Base-by-base conservation (phyloP, 2,888 invertebrate genomes). In the Melikaiella ostensackeni region DNA sequence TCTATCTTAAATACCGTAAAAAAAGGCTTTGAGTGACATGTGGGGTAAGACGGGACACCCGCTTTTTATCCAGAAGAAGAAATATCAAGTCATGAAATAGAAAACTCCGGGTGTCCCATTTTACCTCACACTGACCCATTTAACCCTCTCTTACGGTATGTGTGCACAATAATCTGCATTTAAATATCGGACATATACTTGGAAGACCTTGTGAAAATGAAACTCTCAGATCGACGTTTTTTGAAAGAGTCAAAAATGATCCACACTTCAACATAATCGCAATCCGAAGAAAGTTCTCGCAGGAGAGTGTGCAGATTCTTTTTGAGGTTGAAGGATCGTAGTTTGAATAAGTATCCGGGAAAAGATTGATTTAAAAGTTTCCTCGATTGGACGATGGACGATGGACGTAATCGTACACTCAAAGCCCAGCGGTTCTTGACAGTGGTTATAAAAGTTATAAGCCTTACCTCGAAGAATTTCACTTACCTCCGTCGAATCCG, bases 401-500 rank as follows among this genome's bases (percentile, higher is more conserved):
- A n/a, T n/a, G n/a, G n/a, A n/a, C 4, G 4, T 78, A 79, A 79
- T 79, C 78, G 70, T 75, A 30, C 75, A 16, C 46, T 16, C 9
- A 27, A 21, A 11, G 8, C 63, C 24, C 75, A 42, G 57, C 74
- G 76, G 35, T 66, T 46, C 62, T 57, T 66, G 8, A 7, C 64
- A 66, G 61, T 61, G 64, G 27, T 79, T 77, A 46, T 82, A 80
- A 81, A 79, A 80, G 78, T 77, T 46, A 59, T 74, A 62, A 59
- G 24, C 21, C 63, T 5, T 30, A 63, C 50, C 35, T 62, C 61
- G 66, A 62, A 75, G 82, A 79, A 84, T 86, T 86, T 85, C 85
- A 86, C 83, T 86, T 86, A 86, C 84, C 84, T 82, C 70, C 80
- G 80, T 78, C 80, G 83, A 81, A 82, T 80, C 75, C 77, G 79